Conservation (phyloP, 2,888 invertebrate species). For the Harmothoe impar region DNA sequence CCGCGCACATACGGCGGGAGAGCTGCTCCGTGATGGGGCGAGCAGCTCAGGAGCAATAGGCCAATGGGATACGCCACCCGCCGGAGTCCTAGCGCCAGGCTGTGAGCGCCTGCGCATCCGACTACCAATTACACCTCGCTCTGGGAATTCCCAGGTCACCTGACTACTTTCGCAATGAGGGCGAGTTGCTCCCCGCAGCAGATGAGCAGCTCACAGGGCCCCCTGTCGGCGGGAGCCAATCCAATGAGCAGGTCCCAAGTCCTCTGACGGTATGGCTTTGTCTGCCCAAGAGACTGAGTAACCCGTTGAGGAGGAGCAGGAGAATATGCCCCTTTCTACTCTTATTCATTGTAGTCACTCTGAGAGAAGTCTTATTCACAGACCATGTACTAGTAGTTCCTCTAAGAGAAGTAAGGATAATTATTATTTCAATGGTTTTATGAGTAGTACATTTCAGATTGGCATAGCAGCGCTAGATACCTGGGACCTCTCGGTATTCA, state of each 20-base stretch:
- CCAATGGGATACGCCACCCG: not conserved
- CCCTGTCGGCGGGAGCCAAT: not conserved
- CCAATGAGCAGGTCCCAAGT: not conserved
- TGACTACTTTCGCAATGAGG: not conserved
- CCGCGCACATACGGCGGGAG: not conserved
- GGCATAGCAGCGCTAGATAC: too few species aligned
- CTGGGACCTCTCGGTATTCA: too few species aligned
- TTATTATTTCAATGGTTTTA: too few species aligned
- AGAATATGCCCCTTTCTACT: not conserved
- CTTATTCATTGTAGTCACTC: too few species aligned
- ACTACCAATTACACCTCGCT: conserved; percentile 16
- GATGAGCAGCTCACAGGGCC: not conserved
- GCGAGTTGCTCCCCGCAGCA: not conserved
- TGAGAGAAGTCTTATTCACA: too few species aligned
- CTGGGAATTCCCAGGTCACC: not conserved
- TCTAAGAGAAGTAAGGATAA: too few species aligned
- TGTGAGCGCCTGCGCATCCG: not conserved
- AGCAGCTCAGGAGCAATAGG: conserved; percentile 9
- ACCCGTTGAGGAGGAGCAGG: not conserved
- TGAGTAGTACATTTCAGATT: too few species aligned
- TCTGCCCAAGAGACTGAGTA: not conserved
- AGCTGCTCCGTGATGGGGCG: not conserved
- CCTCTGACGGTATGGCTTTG: not conserved
- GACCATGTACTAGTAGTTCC: not conserved
- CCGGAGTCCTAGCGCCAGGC: not conserved